Evolutionary conservation across 2,797 vertebrate species (phyloP), one percentile per base, ranked within the genome.

Genomic region (Molossus molossus): DNA sequence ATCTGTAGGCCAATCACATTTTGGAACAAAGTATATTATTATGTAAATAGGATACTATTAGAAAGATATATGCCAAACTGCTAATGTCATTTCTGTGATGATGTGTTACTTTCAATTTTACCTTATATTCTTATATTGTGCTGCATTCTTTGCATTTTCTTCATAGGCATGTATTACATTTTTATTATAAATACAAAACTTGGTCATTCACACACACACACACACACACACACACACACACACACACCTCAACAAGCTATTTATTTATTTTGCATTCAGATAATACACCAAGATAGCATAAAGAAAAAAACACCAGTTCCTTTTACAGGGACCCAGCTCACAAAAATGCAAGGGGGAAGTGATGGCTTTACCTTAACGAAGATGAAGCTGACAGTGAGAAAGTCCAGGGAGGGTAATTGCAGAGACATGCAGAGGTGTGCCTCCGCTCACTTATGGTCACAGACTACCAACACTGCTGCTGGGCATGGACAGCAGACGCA

Each of bases 311-410:
- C 29, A 75, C 23, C 18, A 86, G 0, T 6, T 90, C 40, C n/a
- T 62, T 83, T 82, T n/a, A 62, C 8, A 64, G 9, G 14, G n/a
- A 50, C 20, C 6, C 27, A 50, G 21, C 27, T 85, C 29, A 57
- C 73, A 85, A 18, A 93, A 82, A 88, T 27, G 17, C 57, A n/a
- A 80, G 65, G n/a, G 8, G n/a, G 25, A 90, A 93, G 91, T 86
- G 85, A 40, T 73, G 23, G 40, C 48, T 94, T 76, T 55, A 25
- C 67, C 29, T 88, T 92, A 91, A 69, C 89, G 96, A 95, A 90
- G 94, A 94, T 79, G 64, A 91, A 95, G 64, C 80, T 90, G 79
- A 88, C 57, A 21, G 2, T 62, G 96, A 96, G 91, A 60, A 83
- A 84, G 50, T 67, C 40, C 86, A 92, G 85, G 37, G 21, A 82